These are phyloP conservation scores for Ciconia nigra DNA, from an alignment of 2,797 vertebrate species.

Conservation along the genomic window DNA sequence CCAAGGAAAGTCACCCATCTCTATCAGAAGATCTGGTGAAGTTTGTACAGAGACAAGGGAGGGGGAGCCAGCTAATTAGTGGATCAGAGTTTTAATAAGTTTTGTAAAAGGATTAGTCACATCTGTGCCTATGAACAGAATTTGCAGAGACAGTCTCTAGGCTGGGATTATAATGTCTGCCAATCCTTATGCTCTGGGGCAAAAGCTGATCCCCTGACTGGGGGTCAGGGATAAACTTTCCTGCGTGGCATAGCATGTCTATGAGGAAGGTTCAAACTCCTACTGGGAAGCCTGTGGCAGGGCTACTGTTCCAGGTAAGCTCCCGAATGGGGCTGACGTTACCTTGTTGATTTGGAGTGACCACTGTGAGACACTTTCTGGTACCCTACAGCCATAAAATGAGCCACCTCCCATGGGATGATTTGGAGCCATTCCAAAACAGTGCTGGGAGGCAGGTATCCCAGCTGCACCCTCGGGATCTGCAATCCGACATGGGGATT, in stretches of 20 bases:
- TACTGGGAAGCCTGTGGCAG: not conserved
- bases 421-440: not conserved
- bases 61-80: constrained; percentile 1
- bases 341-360: not conserved
- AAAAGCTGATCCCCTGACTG: not conserved
- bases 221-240: not conserved
- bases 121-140: constrained; percentile 27
- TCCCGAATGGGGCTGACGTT: rapidly evolving
- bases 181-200: not conserved
- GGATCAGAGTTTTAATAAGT: constrained; percentile 32
- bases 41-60: not conserved
- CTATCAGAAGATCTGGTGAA: not conserved
- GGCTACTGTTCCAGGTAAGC: not conserved
- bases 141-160: constrained; percentile 38
- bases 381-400: not conserved
- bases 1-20: not conserved
- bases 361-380: not conserved
- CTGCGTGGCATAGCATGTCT: rapidly evolving
- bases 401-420: not conserved
- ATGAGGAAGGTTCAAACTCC: not conserved
- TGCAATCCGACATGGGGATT: not conserved
- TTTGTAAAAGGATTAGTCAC: constrained; percentile 59
- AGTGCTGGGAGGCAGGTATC: not conserved
- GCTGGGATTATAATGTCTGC: constrained; percentile 40
- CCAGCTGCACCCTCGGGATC: not conserved